These are phyloP conservation scores for Rhynchonycteris naso DNA, from an alignment of 2,797 vertebrate genomes.

Conservation along the genomic window DNA sequence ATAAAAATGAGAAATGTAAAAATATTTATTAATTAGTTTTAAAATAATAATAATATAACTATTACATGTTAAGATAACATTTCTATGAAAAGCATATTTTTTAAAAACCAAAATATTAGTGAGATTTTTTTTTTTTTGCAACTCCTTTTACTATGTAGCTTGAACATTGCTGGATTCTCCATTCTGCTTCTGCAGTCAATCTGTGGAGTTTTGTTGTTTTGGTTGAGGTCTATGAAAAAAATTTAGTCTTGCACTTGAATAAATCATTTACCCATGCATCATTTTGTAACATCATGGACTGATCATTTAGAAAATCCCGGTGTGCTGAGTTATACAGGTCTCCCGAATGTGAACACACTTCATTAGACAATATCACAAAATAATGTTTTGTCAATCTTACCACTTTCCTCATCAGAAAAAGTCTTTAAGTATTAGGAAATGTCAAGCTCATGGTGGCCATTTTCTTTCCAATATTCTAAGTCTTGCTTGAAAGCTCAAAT, in stretches of 20 bases:
- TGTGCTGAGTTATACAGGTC: background rate
- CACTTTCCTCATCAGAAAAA: background rate
- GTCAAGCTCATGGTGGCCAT: background rate
- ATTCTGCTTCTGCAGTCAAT: background rate
- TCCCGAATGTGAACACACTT: slow-evolving; percentile 1
- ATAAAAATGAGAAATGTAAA: background rate
- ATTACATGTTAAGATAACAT: background rate
- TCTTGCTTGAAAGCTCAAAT: slow-evolving; percentile 1
- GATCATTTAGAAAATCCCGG: slow-evolving; percentile 9
- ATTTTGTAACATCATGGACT: background rate
- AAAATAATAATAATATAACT: background rate
- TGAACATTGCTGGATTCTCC: background rate
- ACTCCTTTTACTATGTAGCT: background rate
- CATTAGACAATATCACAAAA: background rate
- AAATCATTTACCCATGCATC: background rate
- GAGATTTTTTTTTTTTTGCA: background rate
- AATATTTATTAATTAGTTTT: background rate
- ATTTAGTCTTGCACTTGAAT: background rate
- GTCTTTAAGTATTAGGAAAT: background rate
- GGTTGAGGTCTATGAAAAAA: slow-evolving; percentile 23
- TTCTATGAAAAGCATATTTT: slow-evolving; percentile 7
- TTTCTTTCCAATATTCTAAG: slow-evolving; percentile 31
- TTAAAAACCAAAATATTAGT: background rate
- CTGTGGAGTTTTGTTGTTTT: slow-evolving; percentile 6
- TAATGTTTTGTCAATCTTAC: background rate